Evolutionary conservation across 2,797 vertebrate species (phyloP), one percentile per base, ranked within the genome.

Genomic region (Caiman crocodilus): DNA sequence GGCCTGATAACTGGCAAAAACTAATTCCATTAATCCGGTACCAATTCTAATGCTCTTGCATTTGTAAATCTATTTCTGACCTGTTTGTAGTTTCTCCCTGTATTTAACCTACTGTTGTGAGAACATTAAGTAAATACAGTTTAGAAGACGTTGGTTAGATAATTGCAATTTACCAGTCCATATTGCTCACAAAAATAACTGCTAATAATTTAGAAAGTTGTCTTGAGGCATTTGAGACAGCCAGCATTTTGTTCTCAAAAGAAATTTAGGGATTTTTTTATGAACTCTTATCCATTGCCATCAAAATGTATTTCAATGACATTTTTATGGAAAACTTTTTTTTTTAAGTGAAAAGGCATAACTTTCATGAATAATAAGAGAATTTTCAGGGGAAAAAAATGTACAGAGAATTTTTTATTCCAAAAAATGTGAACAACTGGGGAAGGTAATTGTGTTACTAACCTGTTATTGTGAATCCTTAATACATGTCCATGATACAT

Each of bases 141-240:
- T 86, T 67, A 89, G 90, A 94, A 75, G 92, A 79, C 1, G 1
- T 60, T 6, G 1, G 93, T 85, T 92, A 87, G 94, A 94, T 92
- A 88, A 92, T 95, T 94, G 91, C 87, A 94, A 92, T 93, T 89
- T 95, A 96, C 94, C 88, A 84, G 90, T 88, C 93, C 42, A 89
- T 26, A 56, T 80, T 50, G 42, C 42, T 50, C 42, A 50, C 9
- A 10, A 50, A 50, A 50, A 50, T 50, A 50, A 10, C 42, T 50
- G 42, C 42, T 50, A 10, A 50, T 50, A 50, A 50, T 95, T 94
- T 59, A n/a, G 76, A 42, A 95, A 94, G 32, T 90, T 85, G 63
- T 17, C 28, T 65, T 14, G 71, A 90, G 71, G 2, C 5, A 26
- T 80, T 90, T 93, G 91, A 84, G 64, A 90, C 80, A 90, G 64